These are phyloP conservation scores for Anthonomus grandis DNA, from an alignment of 1,140 invertebrate genomes.

Conservation along the genomic window DNA sequence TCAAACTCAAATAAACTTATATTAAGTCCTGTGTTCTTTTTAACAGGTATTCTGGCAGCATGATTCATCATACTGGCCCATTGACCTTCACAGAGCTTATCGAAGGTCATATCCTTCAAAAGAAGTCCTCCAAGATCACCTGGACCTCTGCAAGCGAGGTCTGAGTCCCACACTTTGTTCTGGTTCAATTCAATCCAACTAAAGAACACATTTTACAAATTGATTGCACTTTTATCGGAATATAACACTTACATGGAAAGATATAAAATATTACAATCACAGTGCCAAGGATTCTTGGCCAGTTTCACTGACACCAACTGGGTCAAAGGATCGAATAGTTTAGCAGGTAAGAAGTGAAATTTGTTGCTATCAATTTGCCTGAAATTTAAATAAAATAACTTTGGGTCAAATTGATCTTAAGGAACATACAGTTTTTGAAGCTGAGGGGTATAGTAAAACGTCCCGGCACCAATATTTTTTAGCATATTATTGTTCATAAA, in stretches of 20 bases:
- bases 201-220: slow-evolving; percentile 43
- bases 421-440: slow-evolving; percentile 45
- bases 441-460: slow-evolving; percentile 41
- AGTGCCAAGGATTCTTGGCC: slow-evolving; percentile 82
- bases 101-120: slow-evolving; percentile 69
- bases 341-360: slow-evolving; percentile 66
- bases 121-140: slow-evolving; percentile 66
- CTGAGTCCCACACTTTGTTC: slow-evolving; percentile 69
- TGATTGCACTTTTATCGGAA: background rate
- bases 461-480: slow-evolving; percentile 34
- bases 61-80: slow-evolving; percentile 81
- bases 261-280: slow-evolving; percentile 76
- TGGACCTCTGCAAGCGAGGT: slow-evolving; percentile 72
- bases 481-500: slow-evolving; percentile 46
- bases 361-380: slow-evolving; percentile 80
- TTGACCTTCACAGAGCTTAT: slow-evolving; percentile 76
- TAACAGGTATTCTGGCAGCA: slow-evolving; percentile 60
- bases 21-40: slow-evolving; percentile 20
- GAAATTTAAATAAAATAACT: no score
- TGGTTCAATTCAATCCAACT: slow-evolving; percentile 66
- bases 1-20: no score
- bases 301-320: slow-evolving; percentile 70
- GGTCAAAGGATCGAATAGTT: slow-evolving; percentile 64
- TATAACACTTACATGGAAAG: slow-evolving; percentile 59
- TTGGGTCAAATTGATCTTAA: no score